Conservation (phyloP, 2,888 invertebrate species). For the Cantharis rufa region DNA sequence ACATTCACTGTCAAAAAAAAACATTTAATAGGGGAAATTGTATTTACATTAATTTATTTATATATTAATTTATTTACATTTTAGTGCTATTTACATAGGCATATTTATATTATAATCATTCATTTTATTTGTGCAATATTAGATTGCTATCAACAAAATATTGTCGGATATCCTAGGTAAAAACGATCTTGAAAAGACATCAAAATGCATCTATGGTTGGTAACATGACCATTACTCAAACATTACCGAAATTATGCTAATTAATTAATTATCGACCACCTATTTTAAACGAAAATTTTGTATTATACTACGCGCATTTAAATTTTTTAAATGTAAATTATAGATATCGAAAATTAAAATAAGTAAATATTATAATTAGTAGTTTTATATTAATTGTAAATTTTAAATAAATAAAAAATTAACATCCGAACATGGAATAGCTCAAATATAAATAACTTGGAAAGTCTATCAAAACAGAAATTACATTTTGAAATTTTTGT, state of each 20-base stretch:
- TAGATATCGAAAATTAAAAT: too few relatives aligned
- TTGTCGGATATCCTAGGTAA: neutral
- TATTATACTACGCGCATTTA: too few relatives aligned
- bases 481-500: neutral
- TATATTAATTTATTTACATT: neutral
- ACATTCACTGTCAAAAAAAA: neutral
- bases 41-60: neutral
- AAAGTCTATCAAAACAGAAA: neutral
- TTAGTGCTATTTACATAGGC: neutral
- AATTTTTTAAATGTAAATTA: too few relatives aligned
- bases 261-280: too few relatives aligned
- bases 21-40: neutral
- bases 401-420: neutral
- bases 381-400: neutral
- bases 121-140: neutral
- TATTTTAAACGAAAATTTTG: neutral
- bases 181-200: neutral
- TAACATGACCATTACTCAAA: neutral
- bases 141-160: neutral
- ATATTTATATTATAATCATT: neutral
- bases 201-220: neutral
- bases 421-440: too few relatives aligned
- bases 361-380: too few relatives aligned
- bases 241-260: neutral
- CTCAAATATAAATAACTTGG: too few relatives aligned